Evolutionary conservation across 2,113 vertebrate species (phyloP), one percentile per base, ranked within the genome.

Genomic region (Eulemur macaco): DNA sequence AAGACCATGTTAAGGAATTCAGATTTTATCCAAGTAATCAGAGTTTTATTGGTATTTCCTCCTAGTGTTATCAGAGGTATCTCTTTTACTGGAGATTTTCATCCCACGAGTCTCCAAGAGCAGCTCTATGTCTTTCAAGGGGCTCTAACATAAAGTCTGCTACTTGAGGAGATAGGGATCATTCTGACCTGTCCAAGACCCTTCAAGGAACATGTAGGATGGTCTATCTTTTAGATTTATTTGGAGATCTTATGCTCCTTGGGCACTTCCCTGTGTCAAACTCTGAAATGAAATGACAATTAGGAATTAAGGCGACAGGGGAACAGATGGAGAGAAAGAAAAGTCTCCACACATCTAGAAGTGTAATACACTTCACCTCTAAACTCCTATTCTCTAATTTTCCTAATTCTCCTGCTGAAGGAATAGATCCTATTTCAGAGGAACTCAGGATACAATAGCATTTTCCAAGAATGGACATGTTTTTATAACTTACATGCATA

Each of bases 271-370:
- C 13, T 21, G 6, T 29, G 52, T 68, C 29, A 87, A 77, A 6
- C n/a, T 86, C 87, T 50, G 20, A 76, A 94, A 90, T 94, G 25
- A 74, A 5, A 13, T 92, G 81, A 86, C 54, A 89, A 94, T 89
- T 85, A 69, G 31, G 34, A 93, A 37, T 25, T 68, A 7, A 14
- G 13, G 4, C 39, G 9, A 50, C 7, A 10, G 23, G 31, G 1
- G 10, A 56, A 68, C 42, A 97, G 25, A 95, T 12, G 58, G 77
- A 1, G 12, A 71, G 13, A 77, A 81, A 7, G 23, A 29, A 91
- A 81, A 73, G 42, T 83, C 2, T 45, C 52, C 13, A 42, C 6
- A 23, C 39, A 3, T 60, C 63, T 31, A 2, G 8, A n/a, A 93
- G 25, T 73, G 34, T 12, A 96, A 66, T 50, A 71, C 20, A 39